Evolutionary conservation across 2,797 vertebrate genomes (phyloP).

Genomic region (Tarsius wallacei): DNA sequence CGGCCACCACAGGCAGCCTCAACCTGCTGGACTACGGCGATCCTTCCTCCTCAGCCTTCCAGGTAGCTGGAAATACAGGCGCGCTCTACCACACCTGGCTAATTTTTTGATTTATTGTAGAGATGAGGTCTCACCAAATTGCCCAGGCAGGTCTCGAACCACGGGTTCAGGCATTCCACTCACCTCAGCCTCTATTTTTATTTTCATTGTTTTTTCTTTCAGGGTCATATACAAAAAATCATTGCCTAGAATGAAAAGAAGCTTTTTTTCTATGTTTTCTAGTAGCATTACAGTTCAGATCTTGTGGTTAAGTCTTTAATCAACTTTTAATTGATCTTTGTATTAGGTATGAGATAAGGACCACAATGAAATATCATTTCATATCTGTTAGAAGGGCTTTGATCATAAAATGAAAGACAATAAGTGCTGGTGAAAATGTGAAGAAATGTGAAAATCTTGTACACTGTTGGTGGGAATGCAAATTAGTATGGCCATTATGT

Average conservation of each 20-base stretch:
- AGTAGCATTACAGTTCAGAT: not conserved
- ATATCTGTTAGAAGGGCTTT: not conserved
- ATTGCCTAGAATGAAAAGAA: not conserved
- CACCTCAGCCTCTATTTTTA: not conserved
- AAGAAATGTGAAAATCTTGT: not conserved
- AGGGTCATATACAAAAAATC: not conserved
- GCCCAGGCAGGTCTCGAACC: too few species aligned
- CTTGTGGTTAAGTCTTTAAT: not conserved
- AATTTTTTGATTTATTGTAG: too few species aligned
- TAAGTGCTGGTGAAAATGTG: not conserved
- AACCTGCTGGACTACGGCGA: too few species aligned
- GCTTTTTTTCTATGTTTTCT: not conserved
- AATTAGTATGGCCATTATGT: not conserved
- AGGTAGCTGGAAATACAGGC: too few species aligned
- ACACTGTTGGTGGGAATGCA: not conserved
- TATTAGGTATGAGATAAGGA: not conserved
- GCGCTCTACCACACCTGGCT: too few species aligned
- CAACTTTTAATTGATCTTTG: not conserved
- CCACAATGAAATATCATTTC: not conserved
- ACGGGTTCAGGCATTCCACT: too few species aligned
- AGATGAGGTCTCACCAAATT: too few species aligned
- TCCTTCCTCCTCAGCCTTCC: too few species aligned
- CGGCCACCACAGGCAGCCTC: too few species aligned
- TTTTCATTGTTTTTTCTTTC: not conserved
- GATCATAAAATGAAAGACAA: not conserved